Conservation (phyloP, 2,888 invertebrate genomes). For the Noctua comes region DNA sequence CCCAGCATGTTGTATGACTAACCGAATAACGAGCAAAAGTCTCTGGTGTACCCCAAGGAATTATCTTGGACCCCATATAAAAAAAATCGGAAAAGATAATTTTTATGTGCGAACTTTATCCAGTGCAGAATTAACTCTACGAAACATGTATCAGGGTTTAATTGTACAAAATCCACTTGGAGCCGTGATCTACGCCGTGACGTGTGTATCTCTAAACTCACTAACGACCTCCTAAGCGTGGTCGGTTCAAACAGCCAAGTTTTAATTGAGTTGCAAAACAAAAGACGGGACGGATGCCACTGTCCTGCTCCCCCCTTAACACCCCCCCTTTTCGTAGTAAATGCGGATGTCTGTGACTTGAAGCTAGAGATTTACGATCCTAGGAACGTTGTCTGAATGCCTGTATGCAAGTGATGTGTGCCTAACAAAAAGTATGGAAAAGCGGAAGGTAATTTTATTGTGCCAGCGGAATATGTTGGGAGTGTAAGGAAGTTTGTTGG, state of each 20-base stretch:
- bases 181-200: conserved; percentile 61
- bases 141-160: conserved; percentile 45
- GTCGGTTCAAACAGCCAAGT: conserved; percentile 74
- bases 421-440: conserved; percentile 59
- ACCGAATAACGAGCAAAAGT: neutral
- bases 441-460: conserved; percentile 61
- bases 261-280: conserved; percentile 85
- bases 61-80: neutral
- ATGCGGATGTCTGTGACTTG: conserved; percentile 68
- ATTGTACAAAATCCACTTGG: conserved; percentile 58
- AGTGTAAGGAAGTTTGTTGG: conserved; percentile 21
- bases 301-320: conserved; percentile 56
- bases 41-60: conserved; percentile 19
- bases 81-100: conserved; percentile 2
- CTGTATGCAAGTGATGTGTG: conserved; percentile 61
- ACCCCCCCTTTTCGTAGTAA: conserved; percentile 52
- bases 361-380: conserved; percentile 66
- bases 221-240: conserved; percentile 75
- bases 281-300: conserved; percentile 74
- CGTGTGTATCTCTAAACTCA: conserved; percentile 66
- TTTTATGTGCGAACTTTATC: neutral
- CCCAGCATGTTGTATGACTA: neutral
- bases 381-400: conserved; percentile 58
- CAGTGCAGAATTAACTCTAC: conserved; percentile 16
- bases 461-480: conserved; percentile 40